Base-by-base conservation (phyloP, 1,140 invertebrate species). In the Anoplophora glabripennis region DNA sequence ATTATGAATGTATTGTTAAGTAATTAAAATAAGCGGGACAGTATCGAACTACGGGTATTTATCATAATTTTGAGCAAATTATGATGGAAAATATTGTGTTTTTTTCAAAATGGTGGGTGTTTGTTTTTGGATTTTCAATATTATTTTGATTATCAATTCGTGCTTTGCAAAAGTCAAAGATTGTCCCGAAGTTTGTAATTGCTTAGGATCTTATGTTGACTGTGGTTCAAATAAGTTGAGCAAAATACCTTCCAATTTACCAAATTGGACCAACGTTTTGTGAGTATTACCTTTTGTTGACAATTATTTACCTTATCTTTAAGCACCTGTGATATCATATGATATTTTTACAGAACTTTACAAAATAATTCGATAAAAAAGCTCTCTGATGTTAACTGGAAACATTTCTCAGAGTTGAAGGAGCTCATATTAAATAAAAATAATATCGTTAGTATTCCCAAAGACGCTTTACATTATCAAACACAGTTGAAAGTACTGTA, bases 391-490 rank as follows among this genome's bases (percentile, higher is more conserved):
- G 81, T 83, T 40, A 82, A 84, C 48, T 85, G 94, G 61, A 81
- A 85, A 61, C 86, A 87, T 73, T 74, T 96, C n/a, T 83, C 82
- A 8, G 78, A 80, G 15, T 78, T 96, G 14, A 81, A 84, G 53
- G 85, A 88, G 61, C 77, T 96, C 53, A 89, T 89, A 69, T 73
- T 96, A 47, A 92, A 88, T 66, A 88, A 87, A 70, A 96, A 96
- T 83, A 81, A 83, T 59, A 77, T 96, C 41, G 77, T 73, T 52
- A 79, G 78, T 15, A 71, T 95, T 15, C 82, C 84, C 12, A 88
- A 87, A 70, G 84, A 88, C 57, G 77, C 89, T 7, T 93, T 95
- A 70, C 80, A 77, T 54, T 81, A 86, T 66, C 79, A 92, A 46
- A 80, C 69, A 15, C 82, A 81, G 55, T 76, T 95, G 1, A 85